Conservation (phyloP, 64 coral and sea anemone genomes). For the Stylophora pistillata region DNA sequence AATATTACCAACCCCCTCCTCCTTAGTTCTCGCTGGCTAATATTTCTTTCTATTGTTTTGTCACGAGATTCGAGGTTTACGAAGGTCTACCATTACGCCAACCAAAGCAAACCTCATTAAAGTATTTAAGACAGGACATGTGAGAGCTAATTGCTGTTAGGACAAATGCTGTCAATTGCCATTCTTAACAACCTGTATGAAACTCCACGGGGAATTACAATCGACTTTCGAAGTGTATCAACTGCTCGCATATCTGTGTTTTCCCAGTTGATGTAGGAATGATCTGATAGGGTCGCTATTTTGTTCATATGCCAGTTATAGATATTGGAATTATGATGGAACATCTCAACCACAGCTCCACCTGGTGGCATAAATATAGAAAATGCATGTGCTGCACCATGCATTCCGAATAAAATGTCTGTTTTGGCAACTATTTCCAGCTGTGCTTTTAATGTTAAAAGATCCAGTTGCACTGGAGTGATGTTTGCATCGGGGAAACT, state of each 20-base stretch:
- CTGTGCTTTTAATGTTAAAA: neutral
- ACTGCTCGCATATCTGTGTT: neutral
- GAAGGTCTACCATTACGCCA: no score
- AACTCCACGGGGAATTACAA: neutral
- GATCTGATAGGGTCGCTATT: neutral
- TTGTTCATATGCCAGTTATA: constrained; percentile 17
- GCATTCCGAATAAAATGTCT: constrained; percentile 41
- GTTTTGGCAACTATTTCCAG: constrained; percentile 13
- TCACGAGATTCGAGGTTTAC: no score
- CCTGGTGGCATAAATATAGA: constrained; percentile 25
- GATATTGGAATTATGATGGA: neutral
- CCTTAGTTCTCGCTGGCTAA: no score
- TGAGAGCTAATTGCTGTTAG: neutral
- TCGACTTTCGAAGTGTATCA: neutral
- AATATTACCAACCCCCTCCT: no score
- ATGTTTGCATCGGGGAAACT: neutral
- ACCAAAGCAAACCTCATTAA: no score
- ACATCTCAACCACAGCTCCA: constrained; percentile 20
- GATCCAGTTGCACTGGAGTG: neutral
- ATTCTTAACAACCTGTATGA: neutral
- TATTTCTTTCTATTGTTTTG: no score
- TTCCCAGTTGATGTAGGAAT: neutral
- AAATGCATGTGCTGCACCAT: constrained; percentile 19
- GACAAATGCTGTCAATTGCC: neutral
- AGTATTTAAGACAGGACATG: neutral